A percentile compares a stretch with the other conserved stretches of the same genome.
Evolutionary conservation across 2,797 vertebrate genomes (phyloP).

Genomic region (Cirrhinus molitorella): DNA sequence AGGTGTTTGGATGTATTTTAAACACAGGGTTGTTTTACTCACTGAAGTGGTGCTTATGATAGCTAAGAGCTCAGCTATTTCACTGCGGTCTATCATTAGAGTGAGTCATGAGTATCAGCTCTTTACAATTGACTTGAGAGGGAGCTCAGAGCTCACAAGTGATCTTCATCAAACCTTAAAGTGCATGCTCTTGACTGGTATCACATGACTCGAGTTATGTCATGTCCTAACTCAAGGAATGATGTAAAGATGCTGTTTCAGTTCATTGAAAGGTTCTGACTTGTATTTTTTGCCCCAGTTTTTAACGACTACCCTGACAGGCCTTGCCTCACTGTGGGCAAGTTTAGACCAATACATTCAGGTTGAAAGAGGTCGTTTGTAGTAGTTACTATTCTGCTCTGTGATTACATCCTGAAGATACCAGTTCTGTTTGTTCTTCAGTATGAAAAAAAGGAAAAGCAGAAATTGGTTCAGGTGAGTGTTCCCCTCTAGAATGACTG

Average conservation of each 20-base stretch:
- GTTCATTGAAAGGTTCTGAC: conserved; percentile 39
- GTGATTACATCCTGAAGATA: conserved; percentile 11
- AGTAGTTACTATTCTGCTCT: not conserved
- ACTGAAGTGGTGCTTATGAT: conserved; percentile 47
- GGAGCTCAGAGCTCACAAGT: conserved; percentile 37
- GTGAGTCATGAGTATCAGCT: conserved; percentile 6
- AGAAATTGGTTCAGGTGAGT: conserved; percentile 21
- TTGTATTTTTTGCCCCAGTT: conserved; percentile 23
- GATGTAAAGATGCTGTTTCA: conserved; percentile 28
- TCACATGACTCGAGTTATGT: conserved; percentile 38
- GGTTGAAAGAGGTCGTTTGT: not conserved
- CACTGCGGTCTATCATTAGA: conserved; percentile 53
- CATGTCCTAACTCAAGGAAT: conserved; percentile 29
- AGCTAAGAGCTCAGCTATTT: conserved; percentile 52
- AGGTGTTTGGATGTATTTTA: conserved; percentile 43
- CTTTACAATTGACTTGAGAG: conserved; percentile 43
- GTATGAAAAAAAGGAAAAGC: not conserved
- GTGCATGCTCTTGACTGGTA: conserved; percentile 20
- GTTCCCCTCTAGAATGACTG: conserved; percentile 41
- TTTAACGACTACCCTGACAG: conserved; percentile 7
- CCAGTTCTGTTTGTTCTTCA: not conserved
- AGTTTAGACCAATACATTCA: conserved; percentile 25
- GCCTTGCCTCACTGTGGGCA: not conserved
- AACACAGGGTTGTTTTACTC: conserved; percentile 43
- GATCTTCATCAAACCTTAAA: conserved; percentile 18